Conservation (phyloP, 2,113 vertebrate species). For the Saccopteryx bilineata region DNA sequence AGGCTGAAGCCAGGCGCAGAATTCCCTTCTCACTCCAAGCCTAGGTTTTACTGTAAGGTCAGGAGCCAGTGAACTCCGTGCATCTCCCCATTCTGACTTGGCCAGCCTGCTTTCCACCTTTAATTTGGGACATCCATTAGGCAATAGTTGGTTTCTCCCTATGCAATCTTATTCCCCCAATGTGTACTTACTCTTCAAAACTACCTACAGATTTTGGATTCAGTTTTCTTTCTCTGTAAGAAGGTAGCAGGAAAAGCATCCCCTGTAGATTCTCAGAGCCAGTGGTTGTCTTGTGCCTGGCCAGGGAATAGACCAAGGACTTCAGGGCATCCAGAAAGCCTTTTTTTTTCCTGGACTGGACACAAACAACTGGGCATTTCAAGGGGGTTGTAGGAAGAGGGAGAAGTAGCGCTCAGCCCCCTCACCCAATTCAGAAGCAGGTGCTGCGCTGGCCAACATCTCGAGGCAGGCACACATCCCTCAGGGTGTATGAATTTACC, state of each 20-base stretch:
- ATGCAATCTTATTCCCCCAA: neutral
- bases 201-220: neutral
- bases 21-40: neutral
- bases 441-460: neutral
- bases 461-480: neutral
- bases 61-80: neutral
- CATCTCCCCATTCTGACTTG: neutral
- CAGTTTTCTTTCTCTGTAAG: neutral
- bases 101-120: neutral
- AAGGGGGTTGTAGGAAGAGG: neutral
- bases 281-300: neutral
- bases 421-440: neutral
- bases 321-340: neutral
- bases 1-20: neutral
- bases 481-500: neutral
- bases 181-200: neutral
- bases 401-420: neutral
- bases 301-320: neutral
- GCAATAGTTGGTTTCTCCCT: neutral
- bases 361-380: neutral
- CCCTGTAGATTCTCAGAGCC: neutral
- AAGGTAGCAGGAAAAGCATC: neutral
- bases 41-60: slow-evolving; percentile 13
- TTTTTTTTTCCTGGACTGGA: neutral
- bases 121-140: neutral